phyloP scores from a whole-genome alignment of 2,113 vertebrate genomes.

The Xiphias gladius region DNA sequence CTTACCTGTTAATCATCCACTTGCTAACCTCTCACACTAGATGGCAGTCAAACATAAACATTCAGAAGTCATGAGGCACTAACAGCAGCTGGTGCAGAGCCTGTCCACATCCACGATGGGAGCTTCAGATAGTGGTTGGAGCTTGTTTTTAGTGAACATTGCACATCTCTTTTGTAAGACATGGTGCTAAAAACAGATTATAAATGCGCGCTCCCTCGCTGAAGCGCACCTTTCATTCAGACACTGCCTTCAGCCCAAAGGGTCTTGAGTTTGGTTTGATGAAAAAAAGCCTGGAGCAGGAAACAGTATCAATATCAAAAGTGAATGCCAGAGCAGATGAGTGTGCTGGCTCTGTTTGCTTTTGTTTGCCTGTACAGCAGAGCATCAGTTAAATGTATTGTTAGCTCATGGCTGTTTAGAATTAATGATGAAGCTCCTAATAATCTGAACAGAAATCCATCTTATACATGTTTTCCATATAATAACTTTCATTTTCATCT shows the following conservation, averaged over 20 bases:
- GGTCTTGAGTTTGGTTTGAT: conserved; percentile 40
- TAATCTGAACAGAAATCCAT: conserved; percentile 5
- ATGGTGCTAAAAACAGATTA: conserved; percentile 36
- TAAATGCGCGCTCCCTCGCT: conserved; percentile 31
- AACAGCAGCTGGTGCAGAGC: not conserved
- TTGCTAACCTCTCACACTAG: conserved; percentile 62
- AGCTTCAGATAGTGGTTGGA: conserved; percentile 7
- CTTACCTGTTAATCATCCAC: not conserved
- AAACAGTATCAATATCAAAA: conserved; percentile 66
- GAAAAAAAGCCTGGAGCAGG: conserved; percentile 45
- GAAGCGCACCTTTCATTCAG: conserved; percentile 37
- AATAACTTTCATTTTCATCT: not conserved
- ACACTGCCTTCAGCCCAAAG: conserved; percentile 20
- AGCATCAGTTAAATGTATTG: conserved; percentile 19
- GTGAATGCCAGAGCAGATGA: conserved; percentile 34
- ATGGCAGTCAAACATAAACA: conserved; percentile 71
- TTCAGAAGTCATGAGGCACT: not conserved
- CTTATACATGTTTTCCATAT: not conserved
- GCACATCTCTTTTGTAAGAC: conserved; percentile 40
- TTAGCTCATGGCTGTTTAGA: conserved; percentile 22
- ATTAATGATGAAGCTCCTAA: conserved; percentile 14
- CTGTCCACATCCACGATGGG: not conserved
- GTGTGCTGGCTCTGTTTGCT: not conserved
- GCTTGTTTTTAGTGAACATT: conserved; percentile 12
- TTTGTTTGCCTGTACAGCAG: conserved; percentile 45